These are phyloP conservation scores for Halcyon leucocephala DNA, from an alignment of 2,797 vertebrate genomes.

Conservation along the genomic window DNA sequence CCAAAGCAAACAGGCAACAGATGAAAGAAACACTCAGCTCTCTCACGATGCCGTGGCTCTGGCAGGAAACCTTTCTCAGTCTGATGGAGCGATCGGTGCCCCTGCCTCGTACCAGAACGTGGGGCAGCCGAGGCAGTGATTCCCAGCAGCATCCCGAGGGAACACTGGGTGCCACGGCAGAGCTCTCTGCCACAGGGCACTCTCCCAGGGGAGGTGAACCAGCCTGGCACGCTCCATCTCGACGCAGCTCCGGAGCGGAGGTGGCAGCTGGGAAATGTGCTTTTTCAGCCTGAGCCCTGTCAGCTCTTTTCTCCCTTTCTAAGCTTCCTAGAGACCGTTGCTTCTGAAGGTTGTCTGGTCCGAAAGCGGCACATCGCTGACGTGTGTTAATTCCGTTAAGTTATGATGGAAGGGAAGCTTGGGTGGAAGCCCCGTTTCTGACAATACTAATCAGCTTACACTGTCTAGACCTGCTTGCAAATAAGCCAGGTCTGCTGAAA, in stretches of 20 bases:
- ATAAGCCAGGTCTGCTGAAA: neutral
- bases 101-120: accelerated
- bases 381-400: neutral
- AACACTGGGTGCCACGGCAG: accelerated
- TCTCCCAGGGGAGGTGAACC: accelerated
- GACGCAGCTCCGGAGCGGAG: accelerated
- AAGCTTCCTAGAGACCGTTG: neutral
- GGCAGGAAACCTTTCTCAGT: neutral
- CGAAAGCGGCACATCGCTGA: accelerated
- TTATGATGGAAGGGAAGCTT: neutral
- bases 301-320: neutral
- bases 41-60: neutral
- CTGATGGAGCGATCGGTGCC: accelerated
- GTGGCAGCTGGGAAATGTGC: neutral
- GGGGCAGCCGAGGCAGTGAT: neutral
- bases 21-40: neutral
- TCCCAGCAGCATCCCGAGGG: neutral
- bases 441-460: neutral
- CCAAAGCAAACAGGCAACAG: neutral
- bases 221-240: accelerated
- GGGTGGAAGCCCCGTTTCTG: neutral
- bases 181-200: accelerated
- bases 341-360: neutral
- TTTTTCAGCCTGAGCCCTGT: neutral
- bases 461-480: neutral